Evolutionary conservation across 1,140 invertebrate species (phyloP).

Genomic region (Chlorops oryzae): DNA sequence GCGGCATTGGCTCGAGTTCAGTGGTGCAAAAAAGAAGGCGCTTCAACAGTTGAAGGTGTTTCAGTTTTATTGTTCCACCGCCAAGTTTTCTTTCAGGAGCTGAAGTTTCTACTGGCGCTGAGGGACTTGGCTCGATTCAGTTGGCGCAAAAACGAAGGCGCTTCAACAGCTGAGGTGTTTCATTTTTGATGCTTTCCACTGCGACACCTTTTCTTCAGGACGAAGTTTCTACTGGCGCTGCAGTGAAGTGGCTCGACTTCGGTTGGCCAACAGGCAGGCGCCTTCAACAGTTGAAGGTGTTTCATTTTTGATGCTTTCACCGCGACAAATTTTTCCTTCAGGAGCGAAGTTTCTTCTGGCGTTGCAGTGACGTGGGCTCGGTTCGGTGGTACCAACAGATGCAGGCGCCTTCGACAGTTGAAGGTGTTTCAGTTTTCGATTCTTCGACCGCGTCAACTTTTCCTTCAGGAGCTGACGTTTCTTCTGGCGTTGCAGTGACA

Average conservation of each 20-base stretch:
- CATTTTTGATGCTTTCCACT: background rate
- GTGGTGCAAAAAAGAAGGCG: background rate
- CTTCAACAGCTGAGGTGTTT: background rate
- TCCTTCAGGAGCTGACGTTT: too few relatives aligned
- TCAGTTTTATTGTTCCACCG: background rate
- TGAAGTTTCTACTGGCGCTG: background rate
- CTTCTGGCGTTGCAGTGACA: too few relatives aligned
- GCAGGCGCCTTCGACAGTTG: too few relatives aligned
- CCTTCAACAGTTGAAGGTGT: background rate
- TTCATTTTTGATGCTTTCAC: background rate
- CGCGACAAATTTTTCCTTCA: background rate
- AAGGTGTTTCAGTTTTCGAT: too few relatives aligned
- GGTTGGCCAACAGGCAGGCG: background rate
- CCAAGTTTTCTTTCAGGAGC: background rate
- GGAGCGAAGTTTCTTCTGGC: background rate
- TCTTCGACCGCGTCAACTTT: too few relatives aligned
- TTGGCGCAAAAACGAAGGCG: background rate
- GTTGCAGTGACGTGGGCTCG: too few relatives aligned
- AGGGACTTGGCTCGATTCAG: background rate
- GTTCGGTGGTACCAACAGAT: background rate
- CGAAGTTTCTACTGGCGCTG: background rate
- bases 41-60: background rate
- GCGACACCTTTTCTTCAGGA: background rate
- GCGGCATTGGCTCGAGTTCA: background rate
- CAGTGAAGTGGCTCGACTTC: background rate